These are phyloP conservation scores for Glossosoma conforme DNA, from an alignment of 1,140 invertebrate species.

Conservation along the genomic window DNA sequence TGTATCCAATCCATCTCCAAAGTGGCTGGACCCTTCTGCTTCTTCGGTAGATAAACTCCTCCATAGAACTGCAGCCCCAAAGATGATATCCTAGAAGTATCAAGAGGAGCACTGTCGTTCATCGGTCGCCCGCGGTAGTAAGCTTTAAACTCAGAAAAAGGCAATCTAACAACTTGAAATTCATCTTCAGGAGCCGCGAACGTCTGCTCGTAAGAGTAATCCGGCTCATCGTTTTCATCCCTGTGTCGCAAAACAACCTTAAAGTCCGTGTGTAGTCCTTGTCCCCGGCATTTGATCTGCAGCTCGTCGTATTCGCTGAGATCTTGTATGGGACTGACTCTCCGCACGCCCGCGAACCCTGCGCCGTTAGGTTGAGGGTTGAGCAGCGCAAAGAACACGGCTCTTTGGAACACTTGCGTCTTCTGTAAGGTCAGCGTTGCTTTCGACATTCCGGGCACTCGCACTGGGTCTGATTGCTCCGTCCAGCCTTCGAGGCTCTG, in stretches of 20 bases:
- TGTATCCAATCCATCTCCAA: conserved; percentile 63
- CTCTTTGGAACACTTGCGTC: conserved; percentile 55
- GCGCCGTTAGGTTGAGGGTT: conserved; percentile 68
- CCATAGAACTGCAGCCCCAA: conserved; percentile 64
- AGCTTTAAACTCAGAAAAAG: conserved; percentile 56
- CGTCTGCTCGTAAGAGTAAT: conserved; percentile 60
- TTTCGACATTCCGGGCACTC: conserved; percentile 62
- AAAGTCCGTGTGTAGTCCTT: conserved; percentile 54
- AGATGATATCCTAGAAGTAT: conserved; percentile 56
- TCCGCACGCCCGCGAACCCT: conserved; percentile 61
- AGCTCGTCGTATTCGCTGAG: conserved; percentile 49
- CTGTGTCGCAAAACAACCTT: conserved; percentile 61
- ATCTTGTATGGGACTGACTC: conserved; percentile 43
- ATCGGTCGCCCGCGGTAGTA: conserved; percentile 57
- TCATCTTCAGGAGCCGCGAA: conserved; percentile 53
- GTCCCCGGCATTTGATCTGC: conserved; percentile 52
- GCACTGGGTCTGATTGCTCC: conserved; percentile 62
- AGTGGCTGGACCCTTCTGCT: conserved; percentile 61
- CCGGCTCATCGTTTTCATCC: conserved; percentile 50
- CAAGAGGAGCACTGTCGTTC: conserved; percentile 52
- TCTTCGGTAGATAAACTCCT: conserved; percentile 60
- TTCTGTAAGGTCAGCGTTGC: conserved; percentile 56
- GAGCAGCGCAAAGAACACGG: conserved; percentile 61
- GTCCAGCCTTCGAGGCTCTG: conserved; percentile 44
- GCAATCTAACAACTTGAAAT: conserved; percentile 50